Evolutionary conservation across 2,113 vertebrate species (phyloP), one percentile per base, ranked within the genome.

Genomic region (Crocuta crocuta): DNA sequence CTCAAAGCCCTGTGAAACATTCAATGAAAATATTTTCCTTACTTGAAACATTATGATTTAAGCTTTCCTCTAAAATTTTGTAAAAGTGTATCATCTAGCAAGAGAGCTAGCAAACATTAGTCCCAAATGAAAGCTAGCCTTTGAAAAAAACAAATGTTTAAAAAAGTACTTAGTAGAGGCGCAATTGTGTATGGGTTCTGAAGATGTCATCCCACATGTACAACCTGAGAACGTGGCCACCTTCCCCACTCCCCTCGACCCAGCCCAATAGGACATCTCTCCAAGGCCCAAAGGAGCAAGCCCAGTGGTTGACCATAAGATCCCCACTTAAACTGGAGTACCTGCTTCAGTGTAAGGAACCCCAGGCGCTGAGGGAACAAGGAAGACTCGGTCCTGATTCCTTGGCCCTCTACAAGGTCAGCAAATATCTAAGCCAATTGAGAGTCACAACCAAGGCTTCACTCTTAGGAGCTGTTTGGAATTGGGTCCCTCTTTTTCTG

Each of bases 371-470:
- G 26, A 48, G 74, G 4, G 13, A 7, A 13, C 26, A 15, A 7
- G 2, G 99, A 99, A 95, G 98, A 99, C 88, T 99, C 99, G 53
- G 99, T 99, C 4, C 73, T 99, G 97, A 1, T 89, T 3, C 99
- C 99, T 61, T 99, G 99, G 99, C 98, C 96, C 91, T 98, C 98
- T 0, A 99, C 99, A 9, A 99, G 99, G 66, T 58, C 97, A 0
- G 12, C 81, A 4, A 99, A 99, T 45, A 12, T 99, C 2, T 99
- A 99, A 93, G 78, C 98, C 0, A 98, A 98, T 92, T 99, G 98
- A 99, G 98, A 70, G 98, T 99, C 23, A 99, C 99, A 0, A 93
- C 98, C 0, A 99, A 98, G 99, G 99, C 98, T 0, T 99, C 99
- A 15, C 95, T 99, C 15, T 0, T 99, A 26, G 99, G 99, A 35